Evolutionary conservation across 2,888 invertebrate genomes (phyloP).

Genomic region (Andrena fulva): DNA sequence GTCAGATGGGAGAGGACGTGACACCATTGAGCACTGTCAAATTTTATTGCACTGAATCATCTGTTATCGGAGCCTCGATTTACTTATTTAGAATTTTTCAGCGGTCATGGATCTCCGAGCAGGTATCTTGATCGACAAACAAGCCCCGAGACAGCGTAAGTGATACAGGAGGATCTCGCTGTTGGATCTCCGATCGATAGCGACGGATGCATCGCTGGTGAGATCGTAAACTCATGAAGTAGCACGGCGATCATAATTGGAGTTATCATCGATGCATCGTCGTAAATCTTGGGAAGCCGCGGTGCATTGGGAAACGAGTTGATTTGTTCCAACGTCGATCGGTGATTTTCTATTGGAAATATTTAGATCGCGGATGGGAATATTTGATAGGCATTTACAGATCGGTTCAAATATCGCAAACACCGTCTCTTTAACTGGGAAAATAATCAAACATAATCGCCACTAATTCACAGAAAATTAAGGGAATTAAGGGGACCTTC

Average conservation of each 20-base stretch:
- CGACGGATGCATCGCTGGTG: slow-evolving; percentile 33
- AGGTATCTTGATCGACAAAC: slow-evolving; percentile 38
- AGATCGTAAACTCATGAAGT: slow-evolving; percentile 39
- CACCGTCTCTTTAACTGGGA: too few species aligned
- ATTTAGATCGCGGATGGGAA: background rate
- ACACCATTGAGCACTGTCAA: too few species aligned
- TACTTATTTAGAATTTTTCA: slow-evolving; percentile 13
- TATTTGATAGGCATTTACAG: background rate
- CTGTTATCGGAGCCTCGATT: background rate
- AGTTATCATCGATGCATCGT: slow-evolving; percentile 39
- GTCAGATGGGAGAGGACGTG: too few species aligned
- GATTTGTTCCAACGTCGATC: slow-evolving; percentile 21
- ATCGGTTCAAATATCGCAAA: slow-evolving; percentile 8
- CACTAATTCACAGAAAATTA: too few species aligned
- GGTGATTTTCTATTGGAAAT: slow-evolving; percentile 27
- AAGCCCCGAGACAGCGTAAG: slow-evolving; percentile 25
- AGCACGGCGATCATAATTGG: slow-evolving; percentile 49
- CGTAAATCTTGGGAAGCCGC: slow-evolving; percentile 28
- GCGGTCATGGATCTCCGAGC: background rate
- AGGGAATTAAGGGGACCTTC: too few species aligned
- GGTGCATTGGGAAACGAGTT: slow-evolving; percentile 26
- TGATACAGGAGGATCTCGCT: slow-evolving; percentile 16
- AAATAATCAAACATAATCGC: too few species aligned
- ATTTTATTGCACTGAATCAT: too few species aligned
- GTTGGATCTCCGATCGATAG: slow-evolving; percentile 42